These are phyloP conservation scores for Bombyx huttoni DNA, from an alignment of 2,888 invertebrate species.

Conservation along the genomic window DNA sequence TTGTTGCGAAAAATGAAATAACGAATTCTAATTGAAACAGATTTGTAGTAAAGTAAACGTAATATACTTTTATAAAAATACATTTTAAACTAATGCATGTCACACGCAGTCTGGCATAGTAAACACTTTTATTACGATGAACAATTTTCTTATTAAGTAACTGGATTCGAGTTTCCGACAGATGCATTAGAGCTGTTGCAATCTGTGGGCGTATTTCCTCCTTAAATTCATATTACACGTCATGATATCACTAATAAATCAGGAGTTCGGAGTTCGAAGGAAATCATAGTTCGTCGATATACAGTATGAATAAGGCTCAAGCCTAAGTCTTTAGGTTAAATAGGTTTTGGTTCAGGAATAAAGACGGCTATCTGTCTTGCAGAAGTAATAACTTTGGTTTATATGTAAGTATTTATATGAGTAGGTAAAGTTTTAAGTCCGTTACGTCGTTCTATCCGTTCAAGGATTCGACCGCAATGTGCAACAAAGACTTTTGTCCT, in stretches of 20 bases:
- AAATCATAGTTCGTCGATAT: slow-evolving; percentile 3
- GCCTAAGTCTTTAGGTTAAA: too few relatives aligned
- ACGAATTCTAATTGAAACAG: too few relatives aligned
- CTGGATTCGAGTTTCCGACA: slow-evolving; percentile 30
- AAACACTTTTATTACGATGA: neutral
- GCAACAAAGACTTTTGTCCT: slow-evolving; percentile 17
- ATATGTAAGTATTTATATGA: neutral
- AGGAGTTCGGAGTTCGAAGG: slow-evolving; percentile 9
- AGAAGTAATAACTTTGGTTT: neutral
- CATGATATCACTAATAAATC: slow-evolving; percentile 6
- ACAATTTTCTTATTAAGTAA: slow-evolving; percentile 8
- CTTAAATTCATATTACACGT: slow-evolving; percentile 35
- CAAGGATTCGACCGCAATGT: slow-evolving; percentile 6
- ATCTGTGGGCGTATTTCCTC: slow-evolving; percentile 51
- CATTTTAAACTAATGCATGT: neutral
- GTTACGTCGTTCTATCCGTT: slow-evolving; percentile 7
- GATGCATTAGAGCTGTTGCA: slow-evolving; percentile 21
- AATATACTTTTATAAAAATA: too few relatives aligned
- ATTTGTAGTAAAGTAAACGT: too few relatives aligned
- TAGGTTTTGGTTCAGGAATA: neutral
- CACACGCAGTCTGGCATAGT: neutral
- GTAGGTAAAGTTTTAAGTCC: neutral
- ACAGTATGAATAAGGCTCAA: neutral
- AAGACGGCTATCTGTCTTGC: neutral
- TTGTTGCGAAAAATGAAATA: too few relatives aligned